A percentile compares a stretch with the other conserved stretches of the same genome.
Evolutionary conservation across 2,113 vertebrate species (phyloP).

Genomic region (Nycticebus coucang): DNA sequence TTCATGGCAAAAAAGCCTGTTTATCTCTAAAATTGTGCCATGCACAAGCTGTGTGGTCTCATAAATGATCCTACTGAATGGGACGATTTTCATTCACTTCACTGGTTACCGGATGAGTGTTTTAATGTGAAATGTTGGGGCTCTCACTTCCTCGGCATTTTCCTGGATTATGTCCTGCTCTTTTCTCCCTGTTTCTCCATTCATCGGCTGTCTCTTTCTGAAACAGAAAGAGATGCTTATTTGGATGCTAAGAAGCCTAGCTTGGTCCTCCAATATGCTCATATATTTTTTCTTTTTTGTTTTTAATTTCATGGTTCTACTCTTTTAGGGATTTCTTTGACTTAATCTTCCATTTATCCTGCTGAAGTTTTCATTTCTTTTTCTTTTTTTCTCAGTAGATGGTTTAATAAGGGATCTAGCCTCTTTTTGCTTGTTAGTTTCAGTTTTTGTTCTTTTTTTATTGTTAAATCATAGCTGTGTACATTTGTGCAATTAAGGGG

Average conservation of each 20-base stretch:
- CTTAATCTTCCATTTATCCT: neutral
- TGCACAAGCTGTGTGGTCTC: neutral
- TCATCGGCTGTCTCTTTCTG: neutral
- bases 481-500: no score
- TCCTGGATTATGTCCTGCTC: neutral
- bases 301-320: neutral
- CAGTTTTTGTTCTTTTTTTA: no score
- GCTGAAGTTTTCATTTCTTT: conserved; percentile 7
- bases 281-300: neutral
- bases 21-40: neutral
- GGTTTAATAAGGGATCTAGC: no score
- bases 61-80: neutral
- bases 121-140: neutral
- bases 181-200: neutral
- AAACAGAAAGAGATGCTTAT: neutral
- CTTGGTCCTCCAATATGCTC: neutral
- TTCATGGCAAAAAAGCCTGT: neutral
- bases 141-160: neutral
- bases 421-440: no score
- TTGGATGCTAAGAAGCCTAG: neutral
- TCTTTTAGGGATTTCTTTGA: neutral
- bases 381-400: no score
- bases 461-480: no score
- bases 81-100: neutral
- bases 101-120: neutral